These are phyloP conservation scores for Antitype chi DNA, from an alignment of 2,888 invertebrate genomes.

Conservation along the genomic window DNA sequence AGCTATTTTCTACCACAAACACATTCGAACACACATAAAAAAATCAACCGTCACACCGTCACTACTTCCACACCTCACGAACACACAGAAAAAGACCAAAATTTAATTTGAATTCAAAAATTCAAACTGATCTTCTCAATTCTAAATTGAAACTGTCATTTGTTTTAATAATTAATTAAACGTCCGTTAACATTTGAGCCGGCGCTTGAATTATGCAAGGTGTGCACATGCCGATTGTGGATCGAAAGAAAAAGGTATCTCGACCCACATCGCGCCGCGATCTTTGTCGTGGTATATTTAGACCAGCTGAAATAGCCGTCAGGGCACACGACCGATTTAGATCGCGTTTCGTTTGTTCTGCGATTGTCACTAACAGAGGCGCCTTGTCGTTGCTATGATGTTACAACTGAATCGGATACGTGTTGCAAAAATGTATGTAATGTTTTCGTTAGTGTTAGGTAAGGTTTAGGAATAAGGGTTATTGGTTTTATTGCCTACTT, in stretches of 20 bases:
- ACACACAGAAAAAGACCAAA: conserved; percentile 26
- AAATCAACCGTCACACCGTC: conserved; percentile 18
- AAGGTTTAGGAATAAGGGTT: not conserved
- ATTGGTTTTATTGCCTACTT: not conserved
- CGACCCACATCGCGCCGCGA: conserved; percentile 84
- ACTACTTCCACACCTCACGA: conserved; percentile 31
- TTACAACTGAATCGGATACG: conserved; percentile 57
- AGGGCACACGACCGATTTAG: conserved; percentile 84
- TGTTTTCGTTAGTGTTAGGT: conserved; percentile 19
- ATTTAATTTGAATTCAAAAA: conserved; percentile 28
- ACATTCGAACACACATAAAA: conserved; percentile 45
- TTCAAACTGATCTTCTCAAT: conserved; percentile 1
- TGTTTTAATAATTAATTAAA: conserved; percentile 21
- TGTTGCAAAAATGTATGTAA: conserved; percentile 32
- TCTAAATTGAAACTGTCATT: conserved; percentile 29
- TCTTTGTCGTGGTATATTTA: conserved; percentile 81
- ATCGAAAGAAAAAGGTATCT: conserved; percentile 77
- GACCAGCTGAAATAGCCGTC: conserved; percentile 85
- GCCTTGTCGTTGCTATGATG: conserved; percentile 66
- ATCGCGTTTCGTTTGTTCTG: conserved; percentile 72
- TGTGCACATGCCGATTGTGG: conserved; percentile 66
- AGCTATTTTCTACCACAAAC: conserved; percentile 56
- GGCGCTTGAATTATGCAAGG: conserved; percentile 71
- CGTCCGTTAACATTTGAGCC: conserved; percentile 10
- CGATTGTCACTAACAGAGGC: conserved; percentile 75